Conservation (phyloP, 2,113 vertebrate species). For the Mus pahari region DNA sequence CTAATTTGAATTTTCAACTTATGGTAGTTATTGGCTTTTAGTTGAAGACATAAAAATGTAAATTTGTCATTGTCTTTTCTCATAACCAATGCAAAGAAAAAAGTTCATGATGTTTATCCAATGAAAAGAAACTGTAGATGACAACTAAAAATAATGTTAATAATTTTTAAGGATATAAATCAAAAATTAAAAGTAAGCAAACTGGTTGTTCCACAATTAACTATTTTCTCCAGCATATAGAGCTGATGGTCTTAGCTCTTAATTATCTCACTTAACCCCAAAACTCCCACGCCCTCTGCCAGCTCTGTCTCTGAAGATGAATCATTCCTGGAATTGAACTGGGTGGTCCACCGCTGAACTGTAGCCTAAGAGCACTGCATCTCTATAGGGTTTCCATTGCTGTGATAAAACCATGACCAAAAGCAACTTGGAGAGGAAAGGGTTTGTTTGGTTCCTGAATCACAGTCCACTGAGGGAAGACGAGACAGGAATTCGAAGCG, state of each 20-base stretch:
- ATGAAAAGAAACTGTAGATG: slow-evolving; percentile 34
- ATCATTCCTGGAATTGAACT: not conserved
- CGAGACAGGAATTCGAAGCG: not conserved
- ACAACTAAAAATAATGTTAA: not conserved
- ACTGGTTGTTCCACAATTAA: not conserved
- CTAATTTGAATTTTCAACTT: slow-evolving; percentile 9
- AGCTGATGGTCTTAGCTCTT: not conserved
- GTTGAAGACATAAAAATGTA: not conserved
- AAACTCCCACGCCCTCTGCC: not conserved
- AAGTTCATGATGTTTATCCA: not conserved
- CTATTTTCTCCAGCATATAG: not conserved
- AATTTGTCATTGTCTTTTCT: slow-evolving; percentile 30
- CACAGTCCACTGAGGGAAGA: not conserved
- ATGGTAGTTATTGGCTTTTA: not conserved
- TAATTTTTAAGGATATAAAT: not conserved
- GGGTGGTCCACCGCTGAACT: not conserved
- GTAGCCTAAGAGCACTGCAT: slow-evolving; percentile 8
- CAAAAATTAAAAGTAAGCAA: not conserved
- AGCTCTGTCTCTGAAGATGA: not conserved
- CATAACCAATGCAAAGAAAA: slow-evolving; percentile 6
- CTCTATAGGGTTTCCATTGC: not conserved
- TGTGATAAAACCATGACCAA: not conserved
- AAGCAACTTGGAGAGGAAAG: not conserved
- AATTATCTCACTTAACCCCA: not conserved
- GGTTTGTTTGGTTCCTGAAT: not conserved